A percentile compares a stretch with the other conserved stretches of the same genome.
Evolutionary conservation across 1,140 invertebrate species (phyloP).

Genomic region (Pachypsylla venusta): DNA sequence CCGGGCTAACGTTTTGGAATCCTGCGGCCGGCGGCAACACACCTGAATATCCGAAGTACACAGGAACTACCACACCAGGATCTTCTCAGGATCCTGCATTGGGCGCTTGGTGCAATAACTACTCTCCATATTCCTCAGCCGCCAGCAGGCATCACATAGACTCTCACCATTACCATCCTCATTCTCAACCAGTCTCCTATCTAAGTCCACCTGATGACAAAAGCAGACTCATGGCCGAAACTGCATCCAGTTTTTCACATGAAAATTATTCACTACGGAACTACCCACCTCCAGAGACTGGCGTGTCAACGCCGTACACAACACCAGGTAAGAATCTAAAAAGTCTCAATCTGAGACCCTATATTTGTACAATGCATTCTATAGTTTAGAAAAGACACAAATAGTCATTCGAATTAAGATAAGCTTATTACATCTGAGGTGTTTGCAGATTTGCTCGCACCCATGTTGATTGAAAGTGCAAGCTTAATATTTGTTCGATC

Average conservation of each 20-base stretch:
- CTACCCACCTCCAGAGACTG: slow-evolving; percentile 52
- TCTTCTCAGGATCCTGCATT: slow-evolving; percentile 37
- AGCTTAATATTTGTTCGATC: no score
- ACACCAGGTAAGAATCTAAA: slow-evolving; percentile 52
- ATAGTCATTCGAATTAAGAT: no score
- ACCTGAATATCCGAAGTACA: slow-evolving; percentile 42
- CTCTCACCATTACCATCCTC: slow-evolving; percentile 35
- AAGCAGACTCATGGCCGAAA: slow-evolving; percentile 39
- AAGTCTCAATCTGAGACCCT: no score
- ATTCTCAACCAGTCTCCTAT: slow-evolving; percentile 30
- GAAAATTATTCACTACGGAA: slow-evolving; percentile 59
- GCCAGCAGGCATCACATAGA: slow-evolving; percentile 46
- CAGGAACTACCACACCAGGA: slow-evolving; percentile 34
- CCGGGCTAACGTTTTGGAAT: slow-evolving; percentile 53
- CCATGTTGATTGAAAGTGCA: no score
- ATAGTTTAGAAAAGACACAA: no score
- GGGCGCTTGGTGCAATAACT: slow-evolving; percentile 50
- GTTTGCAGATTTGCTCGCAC: no score
- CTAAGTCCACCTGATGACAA: slow-evolving; percentile 49
- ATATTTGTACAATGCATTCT: no score
- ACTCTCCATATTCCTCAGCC: slow-evolving; percentile 41
- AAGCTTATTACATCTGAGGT: no score
- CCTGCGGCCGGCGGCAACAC: slow-evolving; percentile 37
- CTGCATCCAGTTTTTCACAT: slow-evolving; percentile 48
- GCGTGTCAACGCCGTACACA: slow-evolving; percentile 59